Conservation (phyloP, 2,888 invertebrate species). For the Heliconius cydno region DNA sequence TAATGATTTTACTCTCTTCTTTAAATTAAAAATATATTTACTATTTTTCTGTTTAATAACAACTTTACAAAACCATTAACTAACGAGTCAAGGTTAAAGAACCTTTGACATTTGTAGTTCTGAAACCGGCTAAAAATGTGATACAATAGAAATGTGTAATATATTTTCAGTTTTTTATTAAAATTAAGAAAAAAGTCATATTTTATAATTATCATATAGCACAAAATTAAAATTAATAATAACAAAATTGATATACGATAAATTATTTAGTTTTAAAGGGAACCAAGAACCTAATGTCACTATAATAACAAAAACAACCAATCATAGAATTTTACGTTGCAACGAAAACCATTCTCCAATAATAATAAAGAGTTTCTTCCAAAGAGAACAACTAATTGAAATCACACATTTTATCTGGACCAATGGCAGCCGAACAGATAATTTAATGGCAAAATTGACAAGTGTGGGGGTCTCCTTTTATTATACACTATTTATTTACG, state of each 20-base stretch:
- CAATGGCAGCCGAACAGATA: constrained; percentile 78
- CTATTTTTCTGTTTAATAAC: constrained; percentile 7
- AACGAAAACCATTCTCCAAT: constrained; percentile 35
- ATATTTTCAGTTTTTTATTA: background rate
- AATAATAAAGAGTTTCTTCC: constrained; percentile 33
- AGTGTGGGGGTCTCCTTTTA: constrained; percentile 58
- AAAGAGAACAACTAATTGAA: constrained; percentile 50
- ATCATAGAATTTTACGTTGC: constrained; percentile 26
- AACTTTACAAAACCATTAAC: background rate
- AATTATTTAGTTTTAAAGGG: background rate
- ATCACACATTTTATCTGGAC: constrained; percentile 62
- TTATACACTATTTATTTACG: constrained; percentile 75
- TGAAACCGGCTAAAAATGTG: background rate
- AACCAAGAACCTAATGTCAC: background rate
- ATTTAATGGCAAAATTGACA: constrained; percentile 76
- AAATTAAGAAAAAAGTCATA: background rate
- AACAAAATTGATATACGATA: background rate
- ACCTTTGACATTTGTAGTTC: constrained; percentile 6
- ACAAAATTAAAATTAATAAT: background rate
- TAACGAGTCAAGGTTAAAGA: background rate
- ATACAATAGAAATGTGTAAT: background rate
- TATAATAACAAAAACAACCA: constrained; percentile 30
- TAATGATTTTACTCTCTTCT: background rate
- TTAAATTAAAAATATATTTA: background rate
- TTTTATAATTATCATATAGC: background rate